Evolutionary conservation across 2,888 invertebrate species (phyloP), one percentile per base, ranked within the genome.

Genomic region (Pherbina coryleti): DNA sequence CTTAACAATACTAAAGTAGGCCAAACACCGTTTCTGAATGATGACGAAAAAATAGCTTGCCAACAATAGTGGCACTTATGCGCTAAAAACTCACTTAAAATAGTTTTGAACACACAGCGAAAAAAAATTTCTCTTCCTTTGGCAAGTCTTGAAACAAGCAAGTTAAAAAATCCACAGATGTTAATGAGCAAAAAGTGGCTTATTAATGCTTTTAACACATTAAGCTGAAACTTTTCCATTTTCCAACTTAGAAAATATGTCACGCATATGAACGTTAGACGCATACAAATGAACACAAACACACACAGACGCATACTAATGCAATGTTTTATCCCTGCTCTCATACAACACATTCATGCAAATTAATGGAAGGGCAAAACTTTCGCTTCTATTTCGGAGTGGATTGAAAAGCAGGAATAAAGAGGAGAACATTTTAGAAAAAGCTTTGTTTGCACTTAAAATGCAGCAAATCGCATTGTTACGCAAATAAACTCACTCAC

Each of bases 391-490:
- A 66, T 67, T 75, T 75, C n/a, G 55, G 19, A 22, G 69, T 53
- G 51, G n/a, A 64, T 64, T 31, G 5, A 28, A 28, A 60, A n/a
- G 22, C 37, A 62, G 28, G 57, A 44, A 62, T 25, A 62, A 11
- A 62, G 25, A 34, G 11, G 8, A 31, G 44, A 31, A 31, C 31
- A 28, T 51, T 28, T 19, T 34, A 34, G 11, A 49, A 14, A 51
- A 66, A 17, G 22, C 22, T 11, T 66, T 19, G 74, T 31, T 75
- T 74, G 67, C 75, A 67, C 67, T 67, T 55, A 67, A 67, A 75
- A 55, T 75, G 75, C 75, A 53, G 75, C 66, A 67, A 75, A 75
- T 67, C 75, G 55, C 25, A 67, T 75, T 67, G 73, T 74, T 74
- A 64, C 66, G 55, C 55, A 66, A 66, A 75, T 67, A 75, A 66